Evolutionary conservation across 23 tunicate genomes (phyloP).

Genomic region (Botrylloides violaceus): DNA sequence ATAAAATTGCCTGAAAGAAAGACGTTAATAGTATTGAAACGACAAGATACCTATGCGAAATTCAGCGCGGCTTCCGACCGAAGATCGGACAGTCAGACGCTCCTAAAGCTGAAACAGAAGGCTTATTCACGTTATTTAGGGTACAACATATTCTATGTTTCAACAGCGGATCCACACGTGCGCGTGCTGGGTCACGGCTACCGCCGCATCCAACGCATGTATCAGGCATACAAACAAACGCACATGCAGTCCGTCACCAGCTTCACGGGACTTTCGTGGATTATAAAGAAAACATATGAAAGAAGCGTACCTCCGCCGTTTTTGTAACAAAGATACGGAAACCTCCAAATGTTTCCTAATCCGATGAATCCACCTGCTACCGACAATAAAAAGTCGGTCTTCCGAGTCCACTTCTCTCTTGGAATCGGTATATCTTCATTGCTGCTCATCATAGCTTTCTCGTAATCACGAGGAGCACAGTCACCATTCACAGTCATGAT

Average conservation of each 20-base stretch:
- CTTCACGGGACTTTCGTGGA: neutral
- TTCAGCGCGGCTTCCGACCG: neutral
- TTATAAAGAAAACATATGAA: neutral
- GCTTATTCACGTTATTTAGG: neutral
- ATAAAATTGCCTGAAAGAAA: neutral
- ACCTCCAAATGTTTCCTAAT: conserved; percentile 96
- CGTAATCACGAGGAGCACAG: neutral
- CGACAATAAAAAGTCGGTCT: conserved; percentile 86
- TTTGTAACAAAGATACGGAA: conserved; percentile 95
- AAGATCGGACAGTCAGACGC: neutral
- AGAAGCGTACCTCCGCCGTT: conserved; percentile 85
- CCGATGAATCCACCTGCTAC: conserved; percentile 99
- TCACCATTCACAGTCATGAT: neutral
- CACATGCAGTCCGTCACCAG: neutral
- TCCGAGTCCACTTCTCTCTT: conserved; percentile 86
- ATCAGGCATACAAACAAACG: neutral
- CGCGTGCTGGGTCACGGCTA: neutral
- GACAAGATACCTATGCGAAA: neutral
- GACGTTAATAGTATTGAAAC: neutral
- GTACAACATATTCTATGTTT: neutral
- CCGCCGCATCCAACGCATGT: neutral
- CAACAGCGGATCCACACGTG: no score
- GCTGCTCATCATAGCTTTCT: neutral
- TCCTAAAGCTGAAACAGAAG: conserved; percentile 1
- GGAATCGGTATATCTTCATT: conserved; percentile 32